A percentile compares a stretch with the other conserved stretches of the same genome.
Evolutionary conservation across 37 sponge, comb jelly and placozoan species (phyloP).

Genomic region (Geodia barretti): DNA sequence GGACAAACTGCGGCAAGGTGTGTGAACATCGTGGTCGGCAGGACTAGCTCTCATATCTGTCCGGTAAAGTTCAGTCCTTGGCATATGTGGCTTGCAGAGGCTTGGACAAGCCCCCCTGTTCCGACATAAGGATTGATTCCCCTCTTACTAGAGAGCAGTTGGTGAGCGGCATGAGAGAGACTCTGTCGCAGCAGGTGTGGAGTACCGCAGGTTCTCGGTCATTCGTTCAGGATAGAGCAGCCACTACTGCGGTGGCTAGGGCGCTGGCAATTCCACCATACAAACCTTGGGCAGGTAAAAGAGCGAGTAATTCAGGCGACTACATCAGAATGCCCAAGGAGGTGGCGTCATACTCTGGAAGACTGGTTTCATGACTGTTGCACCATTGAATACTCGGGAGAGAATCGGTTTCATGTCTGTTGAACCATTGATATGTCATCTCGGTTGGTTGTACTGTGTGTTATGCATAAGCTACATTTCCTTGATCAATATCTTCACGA

Average conservation of each 20-base stretch:
- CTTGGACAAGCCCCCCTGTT: neutral
- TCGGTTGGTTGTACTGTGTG: too few relatives aligned
- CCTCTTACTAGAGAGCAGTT: neutral
- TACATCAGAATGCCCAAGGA: neutral
- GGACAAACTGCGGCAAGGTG: neutral
- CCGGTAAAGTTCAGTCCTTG: neutral
- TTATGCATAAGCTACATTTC: too few relatives aligned
- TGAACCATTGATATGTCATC: too few relatives aligned
- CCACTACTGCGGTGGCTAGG: neutral
- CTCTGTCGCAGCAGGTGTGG: too few relatives aligned
- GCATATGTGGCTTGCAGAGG: neutral
- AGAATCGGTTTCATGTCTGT: too few relatives aligned
- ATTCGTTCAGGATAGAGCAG: constrained; percentile 2
- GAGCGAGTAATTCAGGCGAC: neutral
- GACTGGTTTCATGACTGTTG: too few relatives aligned
- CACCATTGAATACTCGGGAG: too few relatives aligned
- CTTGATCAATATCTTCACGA: too few relatives aligned
- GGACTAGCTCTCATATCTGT: neutral
- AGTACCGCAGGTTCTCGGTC: too few relatives aligned
- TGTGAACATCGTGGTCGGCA: neutral
- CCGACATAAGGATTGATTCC: neutral
- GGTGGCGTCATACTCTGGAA: neutral
- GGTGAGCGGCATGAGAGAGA: neutral
- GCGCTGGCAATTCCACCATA: neutral
- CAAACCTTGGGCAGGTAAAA: neutral